phyloP scores from a whole-genome alignment of 1,140 invertebrate species.

The Oppia nitens region DNA sequence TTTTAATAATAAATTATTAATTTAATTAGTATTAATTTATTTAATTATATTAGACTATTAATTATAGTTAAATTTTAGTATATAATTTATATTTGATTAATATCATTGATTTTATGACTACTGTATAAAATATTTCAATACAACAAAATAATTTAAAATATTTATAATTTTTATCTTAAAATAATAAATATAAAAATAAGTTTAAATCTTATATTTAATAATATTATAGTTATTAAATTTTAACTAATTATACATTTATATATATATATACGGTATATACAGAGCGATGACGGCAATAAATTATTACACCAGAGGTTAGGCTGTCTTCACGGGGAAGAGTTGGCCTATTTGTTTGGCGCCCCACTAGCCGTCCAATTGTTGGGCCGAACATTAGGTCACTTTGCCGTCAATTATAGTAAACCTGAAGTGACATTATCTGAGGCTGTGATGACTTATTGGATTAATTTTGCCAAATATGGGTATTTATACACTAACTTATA shows the following conservation, averaged over 20 bases:
- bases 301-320: constrained; percentile 34
- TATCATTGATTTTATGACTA: neutral
- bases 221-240: too few species aligned
- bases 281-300: constrained; percentile 36
- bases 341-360: constrained; percentile 43
- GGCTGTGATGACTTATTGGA: constrained; percentile 43
- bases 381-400: constrained; percentile 30
- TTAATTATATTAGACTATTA: constrained; percentile 30
- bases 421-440: constrained; percentile 54
- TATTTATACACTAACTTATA: too few species aligned
- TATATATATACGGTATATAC: neutral
- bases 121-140: too few species aligned
- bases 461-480: constrained; percentile 37
- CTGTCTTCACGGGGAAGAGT: constrained; percentile 31
- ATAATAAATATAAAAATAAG: too few species aligned
- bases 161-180: too few species aligned
- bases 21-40: neutral
- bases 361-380: constrained; percentile 52
- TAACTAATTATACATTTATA: neutral
- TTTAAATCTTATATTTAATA: too few species aligned
- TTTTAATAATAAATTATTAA: too few species aligned
- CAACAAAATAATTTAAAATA: too few species aligned
- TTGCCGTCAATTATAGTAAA: constrained; percentile 45
- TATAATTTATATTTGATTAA: neutral
- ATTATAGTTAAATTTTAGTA: too few species aligned